Evolutionary conservation across 2,888 invertebrate genomes (phyloP), one percentile per base, ranked within the genome.

Genomic region (Mesoligia furuncula): DNA sequence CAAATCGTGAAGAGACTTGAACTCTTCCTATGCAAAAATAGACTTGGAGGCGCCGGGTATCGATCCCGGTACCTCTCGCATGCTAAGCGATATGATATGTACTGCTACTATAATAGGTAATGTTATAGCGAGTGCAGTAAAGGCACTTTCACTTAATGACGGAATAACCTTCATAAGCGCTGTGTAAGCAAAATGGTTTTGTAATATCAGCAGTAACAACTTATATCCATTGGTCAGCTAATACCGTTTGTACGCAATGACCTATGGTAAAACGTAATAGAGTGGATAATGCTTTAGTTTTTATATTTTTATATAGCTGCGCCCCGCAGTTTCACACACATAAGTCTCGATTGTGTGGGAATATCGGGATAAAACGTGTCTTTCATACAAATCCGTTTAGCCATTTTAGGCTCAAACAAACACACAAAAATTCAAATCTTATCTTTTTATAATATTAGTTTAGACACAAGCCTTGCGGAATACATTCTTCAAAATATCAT

Each of bases 11-110:
- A n/a, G n/a, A n/a, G n/a, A n/a, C n/a, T n/a, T n/a, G n/a, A n/a
- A n/a, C n/a, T n/a, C n/a, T n/a, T n/a, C n/a, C n/a, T n/a, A n/a
- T n/a, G n/a, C n/a, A n/a, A n/a, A n/a, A n/a, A n/a, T n/a, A n/a
- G n/a, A n/a, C n/a, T n/a, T 96, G 96, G 96, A 97, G 96, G 96
- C 96, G 96, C 96, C 95, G 96, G 96, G 96, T 95, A 96, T 96
- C 97, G 97, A 96, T 96, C 96, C 96, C 96, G 96, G 96, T 96
- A 96, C 96, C 95, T 96, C 96, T 96, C 96, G 93, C 96, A 96
- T 96, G 96, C 96, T 96, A 96, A 97, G 96, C 96, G 96, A 97
- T 2, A 31, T 31, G 70, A 42, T 89, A 67, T 62, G 5, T 42
- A 15, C 20, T 39, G 4, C 1, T 0, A 48, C 9, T 57, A 68